Evolutionary conservation across 2,888 invertebrate species (phyloP).

Genomic region (Mimachlamys varia): DNA sequence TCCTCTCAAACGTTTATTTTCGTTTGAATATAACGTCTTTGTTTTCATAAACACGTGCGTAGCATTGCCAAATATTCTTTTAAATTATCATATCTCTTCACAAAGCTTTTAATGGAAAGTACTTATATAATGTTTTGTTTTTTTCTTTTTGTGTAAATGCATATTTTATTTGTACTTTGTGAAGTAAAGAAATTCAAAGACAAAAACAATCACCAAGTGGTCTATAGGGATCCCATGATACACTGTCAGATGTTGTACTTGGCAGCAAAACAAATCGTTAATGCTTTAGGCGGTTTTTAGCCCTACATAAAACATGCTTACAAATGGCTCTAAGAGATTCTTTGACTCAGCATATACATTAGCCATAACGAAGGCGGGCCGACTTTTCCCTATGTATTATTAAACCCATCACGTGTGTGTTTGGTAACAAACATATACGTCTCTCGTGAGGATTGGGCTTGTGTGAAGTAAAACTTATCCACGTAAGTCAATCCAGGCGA

Average conservation of each 20-base stretch:
- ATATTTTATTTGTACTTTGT: neutral
- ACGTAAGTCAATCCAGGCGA: neutral
- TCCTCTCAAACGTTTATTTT: too few species aligned
- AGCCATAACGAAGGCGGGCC: neutral
- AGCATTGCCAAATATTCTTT: too few species aligned
- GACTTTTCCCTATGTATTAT: neutral
- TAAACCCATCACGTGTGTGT: neutral
- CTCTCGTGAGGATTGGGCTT: neutral
- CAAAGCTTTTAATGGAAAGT: neutral
- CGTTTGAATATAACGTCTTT: too few species aligned
- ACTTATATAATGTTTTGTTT: neutral
- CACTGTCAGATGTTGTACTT: neutral
- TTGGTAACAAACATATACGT: neutral
- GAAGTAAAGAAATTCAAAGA: neutral
- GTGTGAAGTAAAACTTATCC: neutral
- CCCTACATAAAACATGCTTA: constrained; percentile 14
- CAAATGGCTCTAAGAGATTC: neutral
- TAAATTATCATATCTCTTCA: too few species aligned
- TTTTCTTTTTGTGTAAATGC: neutral
- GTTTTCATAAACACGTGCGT: too few species aligned
- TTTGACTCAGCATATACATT: neutral
- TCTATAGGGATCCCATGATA: neutral
- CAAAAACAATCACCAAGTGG: neutral
- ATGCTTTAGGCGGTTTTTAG: neutral
- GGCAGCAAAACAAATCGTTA: neutral